Percentiles rank a stretch among this genome's conserved stretches.
Conservation (phyloP, 2,113 vertebrate species). For the Mus pahari region DNA sequence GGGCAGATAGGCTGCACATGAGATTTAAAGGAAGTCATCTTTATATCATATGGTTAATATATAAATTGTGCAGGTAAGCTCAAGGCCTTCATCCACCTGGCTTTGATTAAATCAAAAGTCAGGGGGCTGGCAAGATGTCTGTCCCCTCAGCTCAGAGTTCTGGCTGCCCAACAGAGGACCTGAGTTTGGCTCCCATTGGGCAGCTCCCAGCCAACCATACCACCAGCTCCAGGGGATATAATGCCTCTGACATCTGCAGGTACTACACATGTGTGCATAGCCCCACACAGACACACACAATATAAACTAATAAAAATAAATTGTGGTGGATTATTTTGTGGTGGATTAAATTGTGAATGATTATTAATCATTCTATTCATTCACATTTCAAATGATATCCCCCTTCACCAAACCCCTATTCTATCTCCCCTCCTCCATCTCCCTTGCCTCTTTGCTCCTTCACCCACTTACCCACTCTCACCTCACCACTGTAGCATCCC, state of each 20-base stretch:
- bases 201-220: background rate
- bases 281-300: background rate
- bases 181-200: background rate
- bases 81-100: background rate
- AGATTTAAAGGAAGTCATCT: background rate
- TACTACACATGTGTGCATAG: background rate
- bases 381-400: no score
- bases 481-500: no score
- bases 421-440: no score
- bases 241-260: background rate
- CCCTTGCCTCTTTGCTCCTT: no score
- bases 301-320: background rate
- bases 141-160: background rate
- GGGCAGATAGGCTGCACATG: background rate
- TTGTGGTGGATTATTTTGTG: background rate
- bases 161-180: background rate
- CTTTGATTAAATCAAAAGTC: slow-evolving; percentile 20
- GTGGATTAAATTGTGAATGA: no score
- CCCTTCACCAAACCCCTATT: no score
- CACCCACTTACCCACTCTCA: no score
- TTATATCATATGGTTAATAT: background rate
- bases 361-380: no score
- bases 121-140: background rate
- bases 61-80: background rate
- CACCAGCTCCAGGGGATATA: background rate